Base-by-base conservation (phyloP, 2,797 vertebrate species). In the Lithobates pipiens region DNA sequence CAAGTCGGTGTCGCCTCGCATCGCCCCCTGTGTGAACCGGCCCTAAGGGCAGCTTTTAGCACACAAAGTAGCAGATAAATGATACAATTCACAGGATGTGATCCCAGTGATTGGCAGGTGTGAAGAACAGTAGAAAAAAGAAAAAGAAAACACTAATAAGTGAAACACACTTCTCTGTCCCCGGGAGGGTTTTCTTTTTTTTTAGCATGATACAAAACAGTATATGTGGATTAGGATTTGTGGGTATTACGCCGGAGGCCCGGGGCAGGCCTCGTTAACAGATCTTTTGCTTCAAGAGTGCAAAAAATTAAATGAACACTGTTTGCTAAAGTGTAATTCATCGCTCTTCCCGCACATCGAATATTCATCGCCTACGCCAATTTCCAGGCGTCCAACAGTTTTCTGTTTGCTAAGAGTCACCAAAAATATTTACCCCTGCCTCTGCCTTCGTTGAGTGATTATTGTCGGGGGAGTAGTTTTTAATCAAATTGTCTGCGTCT, bases 401-500 rank as follows among this genome's bases (percentile, higher is more conserved):
- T 81, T 61, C 10, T 68, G 34, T 83, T 76, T 70, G 73, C 39
- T 57, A 67, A 82, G 71, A 69, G 74, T 54, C 67, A 78, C 82
- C 75, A 76, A 84, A 29, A 84, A 84, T 77, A 77, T 84, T 84
- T 84, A 84, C 82, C 68, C 39, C 67, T 65, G 75, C 32, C 65
- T 65, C 54, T 72, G 75, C 39, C 50, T 29, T 29, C 77, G 50
- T 32, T 63, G 76, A 84, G 54, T 84, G 67, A 77, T 77, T 70
- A 71, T 84, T 77, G 65, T n/a, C 82, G 29, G 63, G 75, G 68
- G 82, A 84, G 67, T n/a, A 76, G 72, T 63, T 84, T 84, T 84
- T 78, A 84, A 78, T 84, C 75, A 84, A 84, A 84, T 72, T 84
- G 82, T 84, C 82, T 71, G 82, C 68, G 29, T 77, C 50, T 36